Evolutionary conservation across 2,797 vertebrate species (phyloP).

Genomic region (Pseudochromis fuscus): DNA sequence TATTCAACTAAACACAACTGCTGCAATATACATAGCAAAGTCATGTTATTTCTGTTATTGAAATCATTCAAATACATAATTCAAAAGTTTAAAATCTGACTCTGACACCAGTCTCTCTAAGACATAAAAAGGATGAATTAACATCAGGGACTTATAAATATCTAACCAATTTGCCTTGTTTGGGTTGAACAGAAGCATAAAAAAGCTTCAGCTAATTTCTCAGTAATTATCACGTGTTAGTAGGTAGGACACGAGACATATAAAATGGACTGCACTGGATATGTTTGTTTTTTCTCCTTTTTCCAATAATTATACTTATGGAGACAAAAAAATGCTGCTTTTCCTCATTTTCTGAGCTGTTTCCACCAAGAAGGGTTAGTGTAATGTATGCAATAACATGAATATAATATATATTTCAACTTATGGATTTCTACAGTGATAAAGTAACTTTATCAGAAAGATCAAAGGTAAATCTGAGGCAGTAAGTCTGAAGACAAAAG

Average conservation of each 20-base stretch:
- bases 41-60: constrained; percentile 18
- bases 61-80: constrained; percentile 28
- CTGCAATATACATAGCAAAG: constrained; percentile 34
- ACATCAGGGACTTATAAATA: background rate
- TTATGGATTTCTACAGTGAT: constrained; percentile 8
- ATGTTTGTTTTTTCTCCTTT: background rate
- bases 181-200: constrained; percentile 2
- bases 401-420: constrained; percentile 26
- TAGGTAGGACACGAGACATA: background rate
- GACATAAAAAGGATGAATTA: background rate
- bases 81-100: constrained; percentile 25
- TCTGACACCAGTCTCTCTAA: constrained; percentile 15
- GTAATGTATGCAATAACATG: background rate
- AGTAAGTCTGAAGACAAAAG: no score
- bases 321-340: constrained; percentile 12
- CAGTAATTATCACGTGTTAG: background rate
- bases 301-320: background rate
- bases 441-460: no score
- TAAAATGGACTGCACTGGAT: background rate
- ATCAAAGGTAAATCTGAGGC: no score
- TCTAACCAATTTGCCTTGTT: constrained; percentile 3
- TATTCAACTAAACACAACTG: constrained; percentile 45
- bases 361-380: background rate
- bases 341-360: constrained; percentile 22
- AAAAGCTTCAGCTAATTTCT: background rate